Evolutionary conservation across 1,140 invertebrate genomes (phyloP).

Genomic region (Platyscapa corneri): DNA sequence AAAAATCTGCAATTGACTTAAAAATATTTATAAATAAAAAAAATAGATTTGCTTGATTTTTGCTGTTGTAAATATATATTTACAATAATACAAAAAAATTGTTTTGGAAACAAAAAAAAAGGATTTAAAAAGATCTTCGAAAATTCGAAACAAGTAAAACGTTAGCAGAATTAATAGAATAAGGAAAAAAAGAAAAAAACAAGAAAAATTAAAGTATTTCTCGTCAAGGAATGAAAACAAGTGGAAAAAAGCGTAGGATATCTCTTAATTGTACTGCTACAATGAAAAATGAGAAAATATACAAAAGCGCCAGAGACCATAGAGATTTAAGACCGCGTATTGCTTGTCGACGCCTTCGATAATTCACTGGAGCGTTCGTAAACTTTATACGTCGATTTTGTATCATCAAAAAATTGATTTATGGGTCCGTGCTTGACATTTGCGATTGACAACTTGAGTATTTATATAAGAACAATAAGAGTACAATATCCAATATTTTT

Average conservation of each 20-base stretch:
- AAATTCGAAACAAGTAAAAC: not conserved
- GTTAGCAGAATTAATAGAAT: too few relatives aligned
- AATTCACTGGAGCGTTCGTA: not conserved
- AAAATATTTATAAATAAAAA: too few relatives aligned
- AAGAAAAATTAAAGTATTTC: not conserved
- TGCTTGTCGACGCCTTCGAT: not conserved
- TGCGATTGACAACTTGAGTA: not conserved
- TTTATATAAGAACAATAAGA: not conserved
- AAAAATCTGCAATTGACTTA: too few relatives aligned
- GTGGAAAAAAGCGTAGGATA: not conserved
- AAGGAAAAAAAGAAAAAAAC: not conserved
- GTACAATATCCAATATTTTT: not conserved
- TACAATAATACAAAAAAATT: too few relatives aligned
- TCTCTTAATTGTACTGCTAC: not conserved
- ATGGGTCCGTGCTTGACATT: not conserved
- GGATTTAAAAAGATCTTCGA: too few relatives aligned
- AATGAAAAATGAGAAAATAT: not conserved
- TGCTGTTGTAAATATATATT: too few relatives aligned
- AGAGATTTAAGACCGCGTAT: not conserved
- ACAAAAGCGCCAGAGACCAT: not conserved
- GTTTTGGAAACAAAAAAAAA: too few relatives aligned
- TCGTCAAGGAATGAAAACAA: not conserved
- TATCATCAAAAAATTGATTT: conserved; percentile 6
- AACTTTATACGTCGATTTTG: not conserved
- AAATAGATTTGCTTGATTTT: too few relatives aligned